phyloP scores from a whole-genome alignment of 30 jellyfish, hydroid and myxozoan species.

The Sanderia malayensis region DNA sequence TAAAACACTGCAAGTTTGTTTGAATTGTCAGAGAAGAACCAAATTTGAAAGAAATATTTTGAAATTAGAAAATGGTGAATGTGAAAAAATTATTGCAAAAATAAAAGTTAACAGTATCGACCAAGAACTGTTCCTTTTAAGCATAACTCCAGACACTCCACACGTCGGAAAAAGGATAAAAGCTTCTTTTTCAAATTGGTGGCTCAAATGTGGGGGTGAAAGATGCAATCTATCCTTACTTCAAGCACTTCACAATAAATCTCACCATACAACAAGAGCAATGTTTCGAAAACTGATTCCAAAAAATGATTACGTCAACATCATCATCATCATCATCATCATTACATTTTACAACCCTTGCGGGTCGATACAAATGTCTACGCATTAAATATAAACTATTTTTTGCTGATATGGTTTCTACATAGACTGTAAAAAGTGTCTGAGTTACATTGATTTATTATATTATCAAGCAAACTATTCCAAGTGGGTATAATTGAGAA shows the following conservation, averaged over 20 bases:
- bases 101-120: no score
- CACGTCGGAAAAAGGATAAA: constrained; percentile 26
- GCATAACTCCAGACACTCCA: constrained; percentile 17
- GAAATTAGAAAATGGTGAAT: not conserved
- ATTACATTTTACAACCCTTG: no score
- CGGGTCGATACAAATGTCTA: no score
- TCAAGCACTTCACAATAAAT: constrained; percentile 6
- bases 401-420: no score
- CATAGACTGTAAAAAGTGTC: no score
- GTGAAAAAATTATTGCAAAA: constrained; percentile 19
- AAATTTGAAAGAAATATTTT: not conserved
- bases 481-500: constrained; percentile 10
- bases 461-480: constrained; percentile 13
- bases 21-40: not conserved
- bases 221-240: constrained; percentile 16
- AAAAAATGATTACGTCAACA: constrained; percentile 1
- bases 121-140: constrained; percentile 18
- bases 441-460: constrained; percentile 12
- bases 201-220: constrained; percentile 17
- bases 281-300: constrained; percentile 2
- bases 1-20: constrained; percentile 22
- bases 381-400: no score
- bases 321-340: no score
- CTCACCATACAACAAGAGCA: not conserved
- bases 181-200: constrained; percentile 25